Evolutionary conservation across 1,140 invertebrate species (phyloP).

Genomic region (Drosophila guanche): DNA sequence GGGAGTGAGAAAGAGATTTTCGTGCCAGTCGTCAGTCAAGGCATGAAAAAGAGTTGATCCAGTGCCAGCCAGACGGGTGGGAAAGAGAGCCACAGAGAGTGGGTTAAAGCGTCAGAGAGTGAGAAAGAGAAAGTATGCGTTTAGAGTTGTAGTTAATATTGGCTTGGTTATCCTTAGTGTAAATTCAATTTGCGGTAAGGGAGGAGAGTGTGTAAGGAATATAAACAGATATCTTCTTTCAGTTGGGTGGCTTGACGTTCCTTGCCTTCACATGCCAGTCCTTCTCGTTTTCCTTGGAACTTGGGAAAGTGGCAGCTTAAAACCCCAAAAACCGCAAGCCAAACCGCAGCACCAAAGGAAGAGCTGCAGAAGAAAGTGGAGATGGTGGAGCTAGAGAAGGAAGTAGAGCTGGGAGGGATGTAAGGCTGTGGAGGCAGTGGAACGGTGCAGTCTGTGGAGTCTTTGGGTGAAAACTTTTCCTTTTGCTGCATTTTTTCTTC

Average conservation of each 20-base stretch:
- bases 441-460: no score
- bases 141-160: constrained; percentile 67
- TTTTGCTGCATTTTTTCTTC: constrained; percentile 51
- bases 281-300: no score
- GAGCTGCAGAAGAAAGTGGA: no score
- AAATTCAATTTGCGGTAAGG: constrained; percentile 69
- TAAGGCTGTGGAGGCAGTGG: no score
- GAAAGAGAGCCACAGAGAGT: constrained; percentile 6
- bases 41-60: constrained; percentile 35
- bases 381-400: no score
- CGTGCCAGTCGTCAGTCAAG: constrained; percentile 18
- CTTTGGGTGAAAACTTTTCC: constrained; percentile 4
- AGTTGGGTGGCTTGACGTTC: constrained; percentile 4
- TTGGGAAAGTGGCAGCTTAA: constrained; percentile 22
- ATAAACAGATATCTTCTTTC: constrained; percentile 43
- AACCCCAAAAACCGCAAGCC: constrained; percentile 48
- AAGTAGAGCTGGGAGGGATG: no score
- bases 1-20: background rate
- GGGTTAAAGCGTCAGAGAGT: background rate
- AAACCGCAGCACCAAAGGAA: background rate
- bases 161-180: constrained; percentile 49
- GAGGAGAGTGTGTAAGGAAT: constrained; percentile 17
- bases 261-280: background rate
- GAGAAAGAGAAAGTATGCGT: constrained; percentile 40
- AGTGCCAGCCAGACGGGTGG: constrained; percentile 1